Conservation (phyloP, 2,888 invertebrate species). For the Tetragonula carbonaria region DNA sequence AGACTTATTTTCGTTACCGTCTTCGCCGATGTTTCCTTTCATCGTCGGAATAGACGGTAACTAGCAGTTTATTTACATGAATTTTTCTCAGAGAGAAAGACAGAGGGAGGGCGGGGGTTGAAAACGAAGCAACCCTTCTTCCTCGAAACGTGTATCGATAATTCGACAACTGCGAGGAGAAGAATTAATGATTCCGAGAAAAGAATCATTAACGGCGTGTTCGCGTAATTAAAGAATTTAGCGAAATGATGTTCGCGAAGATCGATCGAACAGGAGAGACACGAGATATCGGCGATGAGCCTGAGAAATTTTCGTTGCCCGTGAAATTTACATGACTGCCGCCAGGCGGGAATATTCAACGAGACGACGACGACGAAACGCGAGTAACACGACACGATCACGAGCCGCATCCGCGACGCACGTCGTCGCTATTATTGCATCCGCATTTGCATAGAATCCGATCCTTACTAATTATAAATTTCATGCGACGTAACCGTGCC, state of each 20-base stretch:
- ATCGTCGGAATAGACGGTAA: constrained; percentile 15
- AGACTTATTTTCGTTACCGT: constrained; percentile 32
- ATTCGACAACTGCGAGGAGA: neutral
- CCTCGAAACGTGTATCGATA: neutral
- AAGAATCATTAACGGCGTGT: neutral
- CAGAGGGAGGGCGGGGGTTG: too few species aligned
- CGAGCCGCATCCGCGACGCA: constrained; percentile 24
- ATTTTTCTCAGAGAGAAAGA: neutral
- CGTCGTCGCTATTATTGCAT: constrained; percentile 48
- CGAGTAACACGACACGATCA: constrained; percentile 53
- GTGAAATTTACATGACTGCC: constrained; percentile 25
- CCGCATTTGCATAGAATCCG: constrained; percentile 61
- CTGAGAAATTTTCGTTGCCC: neutral
- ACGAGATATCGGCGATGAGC: neutral
- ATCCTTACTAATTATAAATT: constrained; percentile 68
- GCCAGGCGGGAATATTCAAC: constrained; percentile 35
- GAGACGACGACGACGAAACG: constrained; percentile 10
- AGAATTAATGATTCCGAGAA: neutral
- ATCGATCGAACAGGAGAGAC: constrained; percentile 11
- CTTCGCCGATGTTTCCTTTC: constrained; percentile 24
- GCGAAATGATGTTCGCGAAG: neutral
- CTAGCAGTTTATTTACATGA: constrained; percentile 33
- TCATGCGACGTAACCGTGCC: constrained; percentile 50
- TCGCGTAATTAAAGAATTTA: neutral
- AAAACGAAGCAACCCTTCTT: neutral